Evolutionary conservation across 1,140 invertebrate species (phyloP), one percentile per base, ranked within the genome.

Genomic region (Diorhabda elongata): DNA sequence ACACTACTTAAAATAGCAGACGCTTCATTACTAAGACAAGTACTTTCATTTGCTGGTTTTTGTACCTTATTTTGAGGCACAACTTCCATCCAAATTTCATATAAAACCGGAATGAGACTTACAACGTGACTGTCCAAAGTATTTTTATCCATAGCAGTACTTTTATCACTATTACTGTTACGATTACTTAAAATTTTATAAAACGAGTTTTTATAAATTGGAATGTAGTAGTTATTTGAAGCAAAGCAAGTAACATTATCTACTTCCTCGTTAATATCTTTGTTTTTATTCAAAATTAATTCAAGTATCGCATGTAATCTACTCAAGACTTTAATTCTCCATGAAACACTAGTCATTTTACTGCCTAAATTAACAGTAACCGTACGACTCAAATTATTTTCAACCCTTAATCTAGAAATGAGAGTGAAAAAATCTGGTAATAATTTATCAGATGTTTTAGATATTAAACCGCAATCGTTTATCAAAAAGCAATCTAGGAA

Each of bases 341-440:
- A 92, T 76, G 90, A 89, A 2, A 89, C 84, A 73, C 85, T 90
- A 3, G 90, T 91, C 45, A 86, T 85, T 82, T 89, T 88, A 58
- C 87, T 86, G 67, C 83, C 86, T 58, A 92, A 80, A 74, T 89
- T 88, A 0, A 88, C 81, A 41, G 84, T 87, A 2, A 92, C 81
- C 58, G 87, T 86, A 72, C 89, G 82, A 42, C 86, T 87, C 41
- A 86, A 82, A 64, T 86, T 85, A 6, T 85, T 83, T 79, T 91
- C 88, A 42, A 83, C 81, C 45, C 85, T 82, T 9, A 89, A 81
- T 71, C 86, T 89, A 2, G 90, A 92, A 75, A 95, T 93, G 83
- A 94, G 88, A 70, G 91, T 88, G 5, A 94, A 82, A 76, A 94
- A 93, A 78, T 91, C 90, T 8, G 87, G 85, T 61, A 95, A 80